Percentiles rank a stretch among this genome's conserved stretches.
Conservation (phyloP, 2,888 invertebrate species). For the Colostygia pectinataria region DNA sequence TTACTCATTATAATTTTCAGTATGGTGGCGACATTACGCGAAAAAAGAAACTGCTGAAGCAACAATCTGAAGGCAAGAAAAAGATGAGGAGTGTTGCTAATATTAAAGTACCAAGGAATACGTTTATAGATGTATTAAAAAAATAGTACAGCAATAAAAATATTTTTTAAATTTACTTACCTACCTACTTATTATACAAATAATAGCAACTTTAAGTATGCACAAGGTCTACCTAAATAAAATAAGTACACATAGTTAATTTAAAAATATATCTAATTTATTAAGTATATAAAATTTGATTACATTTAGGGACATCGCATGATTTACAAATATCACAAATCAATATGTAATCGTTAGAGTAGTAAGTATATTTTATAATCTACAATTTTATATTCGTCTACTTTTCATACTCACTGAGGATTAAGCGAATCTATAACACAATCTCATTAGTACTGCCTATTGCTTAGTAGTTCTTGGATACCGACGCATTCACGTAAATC, state of each 20-base stretch:
- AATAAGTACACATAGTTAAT: too few relatives aligned
- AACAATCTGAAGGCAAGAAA: conserved; percentile 97
- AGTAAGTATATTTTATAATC: conserved; percentile 35
- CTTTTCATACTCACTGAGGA: conserved; percentile 17
- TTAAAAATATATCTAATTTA: conserved; percentile 58
- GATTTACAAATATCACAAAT: conserved; percentile 63
- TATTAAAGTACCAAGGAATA: conserved; percentile 95
- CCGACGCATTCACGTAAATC: conserved; percentile 13
- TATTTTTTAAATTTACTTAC: not conserved
- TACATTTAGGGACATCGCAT: conserved; percentile 61
- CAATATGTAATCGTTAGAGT: conserved; percentile 45
- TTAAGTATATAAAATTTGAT: conserved; percentile 53
- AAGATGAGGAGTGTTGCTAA: conserved; percentile 96
- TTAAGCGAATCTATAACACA: conserved; percentile 18
- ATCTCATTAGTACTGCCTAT: conserved; percentile 22
- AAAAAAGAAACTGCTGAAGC: conserved; percentile 92
- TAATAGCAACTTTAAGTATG: too few relatives aligned
- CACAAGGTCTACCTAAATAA: conserved; percentile 5
- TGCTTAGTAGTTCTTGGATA: not conserved
- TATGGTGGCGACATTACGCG: conserved; percentile 97
- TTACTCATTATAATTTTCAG: too few relatives aligned
- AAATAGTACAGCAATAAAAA: conserved; percentile 67
- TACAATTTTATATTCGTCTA: conserved; percentile 30
- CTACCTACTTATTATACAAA: too few relatives aligned
- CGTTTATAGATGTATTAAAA: conserved; percentile 95